These are phyloP conservation scores for Athene noctua DNA, from an alignment of 2,113 vertebrate genomes.

Conservation along the genomic window DNA sequence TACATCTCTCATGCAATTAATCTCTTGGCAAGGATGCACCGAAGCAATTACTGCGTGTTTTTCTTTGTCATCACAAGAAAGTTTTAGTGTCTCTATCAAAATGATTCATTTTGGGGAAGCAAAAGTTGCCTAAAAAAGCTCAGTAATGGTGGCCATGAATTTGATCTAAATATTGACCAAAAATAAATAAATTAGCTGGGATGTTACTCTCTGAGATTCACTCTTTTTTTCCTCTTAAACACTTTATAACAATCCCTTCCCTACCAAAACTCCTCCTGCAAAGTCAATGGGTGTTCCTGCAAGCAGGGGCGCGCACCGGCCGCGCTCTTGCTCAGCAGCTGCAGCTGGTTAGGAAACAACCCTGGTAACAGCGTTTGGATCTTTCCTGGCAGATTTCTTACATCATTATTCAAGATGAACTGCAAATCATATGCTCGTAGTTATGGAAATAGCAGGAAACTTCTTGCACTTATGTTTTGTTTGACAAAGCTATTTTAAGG, in stretches of 20 bases:
- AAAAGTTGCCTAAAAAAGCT: background rate
- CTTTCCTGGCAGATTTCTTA: conserved; percentile 68
- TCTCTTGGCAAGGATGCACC: conserved; percentile 43
- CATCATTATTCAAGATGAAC: conserved; percentile 63
- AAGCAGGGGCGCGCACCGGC: background rate
- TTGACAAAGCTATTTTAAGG: conserved; percentile 63
- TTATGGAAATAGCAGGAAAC: conserved; percentile 66
- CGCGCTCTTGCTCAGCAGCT: conserved; percentile 39
- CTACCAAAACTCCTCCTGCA: background rate
- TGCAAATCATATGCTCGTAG: conserved; percentile 60
- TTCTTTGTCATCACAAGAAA: conserved; percentile 34
- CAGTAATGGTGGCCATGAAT: background rate
- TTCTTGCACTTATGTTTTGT: conserved; percentile 37
- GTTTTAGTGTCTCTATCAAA: conserved; percentile 29
- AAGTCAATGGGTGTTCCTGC: background rate
- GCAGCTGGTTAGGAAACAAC: conserved; percentile 61
- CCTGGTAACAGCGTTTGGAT: conserved; percentile 44
- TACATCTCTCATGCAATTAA: conserved; percentile 45
- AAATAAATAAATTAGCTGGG: background rate
- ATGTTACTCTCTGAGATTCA: background rate
- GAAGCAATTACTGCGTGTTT: conserved; percentile 38
- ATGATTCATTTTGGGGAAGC: background rate
- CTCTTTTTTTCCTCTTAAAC: conserved; percentile 38
- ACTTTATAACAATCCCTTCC: background rate
- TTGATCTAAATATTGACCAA: conserved; percentile 33